Evolutionary conservation across 1,140 invertebrate species (phyloP), one percentile per base, ranked within the genome.

Genomic region (Reticulitermes speratus): DNA sequence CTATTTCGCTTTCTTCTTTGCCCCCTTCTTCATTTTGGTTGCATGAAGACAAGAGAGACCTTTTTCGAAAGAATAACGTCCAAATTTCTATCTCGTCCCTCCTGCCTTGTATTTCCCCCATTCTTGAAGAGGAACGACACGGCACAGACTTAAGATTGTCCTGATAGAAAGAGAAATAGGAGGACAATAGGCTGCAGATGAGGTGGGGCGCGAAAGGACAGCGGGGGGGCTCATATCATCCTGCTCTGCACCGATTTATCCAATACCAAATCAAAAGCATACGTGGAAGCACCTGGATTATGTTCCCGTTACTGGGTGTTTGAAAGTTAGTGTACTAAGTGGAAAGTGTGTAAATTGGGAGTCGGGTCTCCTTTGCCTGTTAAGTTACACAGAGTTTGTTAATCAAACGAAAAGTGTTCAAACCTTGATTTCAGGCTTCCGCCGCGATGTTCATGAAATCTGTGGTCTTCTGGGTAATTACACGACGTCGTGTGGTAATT

Each of bases 1-100:
- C 55, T 14, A 65, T 59, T 30, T 16, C 84, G n/a, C 32, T 30
- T 48, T 52, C 11, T 11, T 38, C 52, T 84, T 30, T 44, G 9
- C 65, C n/a, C 55, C 65, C n/a, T 75, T 25, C 65, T 75, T 75
- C 65, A 25, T 75, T 30, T 55, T 75, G 11, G 25, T 75, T 30
- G 25, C 14, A 30, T 25, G 25, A 84, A 84, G 83, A 84, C 83
- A 84, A 84, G 25, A 84, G 83, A 44, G 44, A 84, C 83, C 83
- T 25, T 84, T 84, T 84, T 44, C 48, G 48, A 84, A 84, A 84
- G 83, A 84, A 84, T 84, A 84, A 84, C 83, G 83, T 45, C 83
- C 44, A 84, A 84, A 84, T 84, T 84, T 84, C 48, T 52, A 44
- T 45, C 82, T 83, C 82, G 44, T 45, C 25, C n/a, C 48, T 21